Evolutionary conservation across 2,113 vertebrate genomes (phyloP).

Genomic region (Campylomormyrus tamandua): DNA sequence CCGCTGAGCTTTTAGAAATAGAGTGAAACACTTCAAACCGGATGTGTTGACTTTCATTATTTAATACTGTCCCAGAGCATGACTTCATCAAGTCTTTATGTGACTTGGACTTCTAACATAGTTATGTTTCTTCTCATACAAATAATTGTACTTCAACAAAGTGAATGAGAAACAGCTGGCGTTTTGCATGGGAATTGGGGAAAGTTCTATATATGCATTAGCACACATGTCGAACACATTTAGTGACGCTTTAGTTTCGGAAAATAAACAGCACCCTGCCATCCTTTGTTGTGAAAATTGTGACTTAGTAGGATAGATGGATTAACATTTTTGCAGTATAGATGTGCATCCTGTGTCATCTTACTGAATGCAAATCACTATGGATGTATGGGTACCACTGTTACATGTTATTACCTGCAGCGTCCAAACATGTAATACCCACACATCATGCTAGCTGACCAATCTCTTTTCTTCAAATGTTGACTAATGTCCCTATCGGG

Average conservation of each 20-base stretch:
- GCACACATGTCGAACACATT: slow-evolving; percentile 2
- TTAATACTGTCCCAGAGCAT: background rate
- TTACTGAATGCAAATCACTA: background rate
- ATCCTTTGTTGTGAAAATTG: background rate
- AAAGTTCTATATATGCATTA: background rate
- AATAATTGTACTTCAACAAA: background rate
- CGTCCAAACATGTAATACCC: background rate
- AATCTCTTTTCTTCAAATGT: background rate
- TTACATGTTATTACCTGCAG: background rate
- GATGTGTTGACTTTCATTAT: background rate
- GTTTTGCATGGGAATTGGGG: background rate
- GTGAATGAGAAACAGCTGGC: background rate
- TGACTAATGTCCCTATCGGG: background rate
- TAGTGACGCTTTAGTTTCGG: background rate
- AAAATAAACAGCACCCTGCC: background rate
- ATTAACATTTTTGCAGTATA: background rate
- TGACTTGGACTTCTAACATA: background rate
- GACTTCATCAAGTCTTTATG: background rate
- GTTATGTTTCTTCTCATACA: background rate
- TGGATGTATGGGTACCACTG: background rate
- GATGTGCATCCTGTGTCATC: background rate
- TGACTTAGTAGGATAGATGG: background rate
- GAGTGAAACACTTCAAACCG: background rate
- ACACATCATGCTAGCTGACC: background rate
- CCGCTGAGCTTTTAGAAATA: background rate